Conservation (phyloP, 2,888 invertebrate species). For the Heterodera filipjevi region DNA sequence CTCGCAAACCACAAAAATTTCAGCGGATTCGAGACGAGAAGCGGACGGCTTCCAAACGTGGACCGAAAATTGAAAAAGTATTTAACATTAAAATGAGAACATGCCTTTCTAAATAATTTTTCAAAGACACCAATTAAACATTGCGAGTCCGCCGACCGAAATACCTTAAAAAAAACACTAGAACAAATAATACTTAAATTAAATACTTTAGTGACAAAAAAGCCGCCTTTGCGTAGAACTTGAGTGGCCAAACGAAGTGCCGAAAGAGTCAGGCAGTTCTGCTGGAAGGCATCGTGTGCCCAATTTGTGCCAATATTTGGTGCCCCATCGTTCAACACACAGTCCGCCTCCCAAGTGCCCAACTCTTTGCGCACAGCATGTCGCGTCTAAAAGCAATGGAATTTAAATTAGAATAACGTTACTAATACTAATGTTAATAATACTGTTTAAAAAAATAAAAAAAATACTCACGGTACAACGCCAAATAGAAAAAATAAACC, state of each 20-base stretch:
- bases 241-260: conserved; percentile 88
- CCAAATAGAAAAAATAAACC: too few species aligned
- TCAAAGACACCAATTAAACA: conserved; percentile 91
- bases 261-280: conserved; percentile 75
- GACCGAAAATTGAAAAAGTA: conserved; percentile 66
- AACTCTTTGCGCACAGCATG: conserved; percentile 59
- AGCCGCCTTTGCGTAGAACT: conserved; percentile 86
- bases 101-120: conserved; percentile 87
- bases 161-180: conserved; percentile 69
- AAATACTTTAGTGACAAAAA: conserved; percentile 86
- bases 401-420: too few species aligned
- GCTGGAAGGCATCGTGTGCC: conserved; percentile 95
- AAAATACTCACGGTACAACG: too few species aligned
- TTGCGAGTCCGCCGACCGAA: conserved; percentile 96
- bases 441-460: too few species aligned
- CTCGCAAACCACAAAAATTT: conserved; percentile 97
- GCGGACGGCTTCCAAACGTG: conserved; percentile 98
- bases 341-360: conserved; percentile 85
- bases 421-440: too few species aligned
- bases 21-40: conserved; percentile 95
- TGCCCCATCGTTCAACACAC: conserved; percentile 94
- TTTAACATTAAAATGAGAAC: neutral
- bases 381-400: conserved; percentile 40
- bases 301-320: conserved; percentile 94
- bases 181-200: neutral